Conservation (phyloP, 2,113 vertebrate genomes). For the Rynchops niger region DNA sequence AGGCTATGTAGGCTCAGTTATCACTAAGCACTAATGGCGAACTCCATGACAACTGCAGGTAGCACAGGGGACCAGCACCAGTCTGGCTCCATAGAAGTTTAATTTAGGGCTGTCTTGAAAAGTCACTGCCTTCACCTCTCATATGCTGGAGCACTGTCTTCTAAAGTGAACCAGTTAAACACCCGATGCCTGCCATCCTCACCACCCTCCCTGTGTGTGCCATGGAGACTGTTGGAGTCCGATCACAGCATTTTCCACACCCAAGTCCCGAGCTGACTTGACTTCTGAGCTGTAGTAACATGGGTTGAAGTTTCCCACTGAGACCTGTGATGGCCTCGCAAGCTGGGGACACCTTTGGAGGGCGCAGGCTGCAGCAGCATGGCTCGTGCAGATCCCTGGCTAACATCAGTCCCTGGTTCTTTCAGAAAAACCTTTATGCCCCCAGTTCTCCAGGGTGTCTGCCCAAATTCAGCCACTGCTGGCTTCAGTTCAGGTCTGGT, state of each 20-base stretch:
- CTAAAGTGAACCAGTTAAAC: not conserved
- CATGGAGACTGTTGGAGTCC: not conserved
- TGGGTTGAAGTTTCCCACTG: not conserved
- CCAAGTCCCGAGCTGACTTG: fast-evolving
- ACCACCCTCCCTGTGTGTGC: not conserved
- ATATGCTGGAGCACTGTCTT: not conserved
- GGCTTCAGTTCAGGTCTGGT: not conserved
- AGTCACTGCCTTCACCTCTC: not conserved
- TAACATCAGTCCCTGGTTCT: not conserved
- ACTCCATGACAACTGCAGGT: not conserved
- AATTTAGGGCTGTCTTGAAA: not conserved
- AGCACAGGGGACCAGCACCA: not conserved
- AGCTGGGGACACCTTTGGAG: not conserved
- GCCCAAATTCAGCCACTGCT: not conserved
- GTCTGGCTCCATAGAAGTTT: not conserved
- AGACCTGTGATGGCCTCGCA: not conserved
- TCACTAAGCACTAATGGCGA: fast-evolving
- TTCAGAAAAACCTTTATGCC: not conserved
- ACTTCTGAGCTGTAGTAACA: not conserved
- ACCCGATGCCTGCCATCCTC: not conserved
- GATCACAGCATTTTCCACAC: not conserved
- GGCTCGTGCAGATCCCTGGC: fast-evolving
- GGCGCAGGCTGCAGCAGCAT: not conserved
- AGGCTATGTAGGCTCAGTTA: not conserved
- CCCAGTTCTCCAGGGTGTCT: not conserved